Evolutionary conservation across 2,797 vertebrate species (phyloP), one percentile per base, ranked within the genome.

Genomic region (Spea hammondii): DNA sequence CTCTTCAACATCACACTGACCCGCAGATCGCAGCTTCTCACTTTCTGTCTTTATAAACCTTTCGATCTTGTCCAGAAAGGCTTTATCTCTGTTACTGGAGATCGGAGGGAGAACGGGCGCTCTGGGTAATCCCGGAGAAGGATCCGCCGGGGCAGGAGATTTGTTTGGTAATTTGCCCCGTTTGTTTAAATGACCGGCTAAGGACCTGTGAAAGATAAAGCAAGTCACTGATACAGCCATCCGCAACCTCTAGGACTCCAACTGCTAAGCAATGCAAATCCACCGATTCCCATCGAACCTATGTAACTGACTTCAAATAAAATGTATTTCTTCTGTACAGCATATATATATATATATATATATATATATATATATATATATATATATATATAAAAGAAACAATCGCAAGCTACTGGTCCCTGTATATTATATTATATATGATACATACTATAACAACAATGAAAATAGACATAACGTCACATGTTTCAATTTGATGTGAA

Each of bases 31-130:
- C 13, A 89, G 84, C 70, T 74, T 80, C 78, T 84, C 84, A 4
- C 82, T 89, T 89, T 93, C 91, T 4, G 76, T 79, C 9, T 86
- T 67, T 62, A 93, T 88, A 8, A 89, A 91, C 65, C 85, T 82
- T 44, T 73, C 12, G 6, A 92, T 70, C 53, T 84, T 85, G 71
- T 71, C 83, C 32, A 91, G 79, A 79, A 94, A 92, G 2, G 82
- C 80, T n/a, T 76, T 84, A 55, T 92, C 90, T n/a, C 65, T 77
- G 8, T 80, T 84, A 50, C 76, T 81, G 44, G 77, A 59, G 64
- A 88, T 65, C 0, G 89, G 83, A 10, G 87, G 83, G 4, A 85
- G 66, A 0, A 65, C 45, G 3, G 73, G 67, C 67, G 47, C 50
- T 60, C 67, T 70, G 5, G n/a, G 72, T 7, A 82, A 55, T 72